Evolutionary conservation across 2,113 vertebrate species (phyloP).

Genomic region (Halichoerus grypus): DNA sequence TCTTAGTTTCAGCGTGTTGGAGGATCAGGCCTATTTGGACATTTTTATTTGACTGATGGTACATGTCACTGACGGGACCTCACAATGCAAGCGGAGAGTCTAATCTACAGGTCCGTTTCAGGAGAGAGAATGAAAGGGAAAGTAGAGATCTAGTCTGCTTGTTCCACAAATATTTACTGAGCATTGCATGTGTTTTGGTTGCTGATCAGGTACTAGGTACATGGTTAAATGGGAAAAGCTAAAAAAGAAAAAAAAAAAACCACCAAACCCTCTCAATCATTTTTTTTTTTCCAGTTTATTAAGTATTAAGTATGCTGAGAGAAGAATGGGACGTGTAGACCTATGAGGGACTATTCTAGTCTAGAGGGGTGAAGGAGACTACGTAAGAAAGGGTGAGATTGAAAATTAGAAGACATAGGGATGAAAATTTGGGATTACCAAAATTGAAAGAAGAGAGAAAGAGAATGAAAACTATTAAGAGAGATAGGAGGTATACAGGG

Average conservation of each 20-base stretch:
- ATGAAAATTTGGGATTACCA: not conserved
- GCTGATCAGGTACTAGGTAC: not conserved
- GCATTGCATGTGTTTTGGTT: not conserved
- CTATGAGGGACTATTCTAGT: not conserved
- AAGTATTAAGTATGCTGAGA: not conserved
- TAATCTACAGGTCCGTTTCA: not conserved
- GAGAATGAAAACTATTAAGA: not conserved
- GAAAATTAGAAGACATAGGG: not conserved
- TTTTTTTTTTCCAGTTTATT: not conserved
- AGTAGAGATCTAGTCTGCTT: not conserved
- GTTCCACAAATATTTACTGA: not conserved
- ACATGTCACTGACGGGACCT: not conserved
- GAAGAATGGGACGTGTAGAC: not conserved
- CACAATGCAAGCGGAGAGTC: not conserved
- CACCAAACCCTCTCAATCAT: not conserved
- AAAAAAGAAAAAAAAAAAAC: not conserved
- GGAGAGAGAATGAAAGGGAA: not conserved
- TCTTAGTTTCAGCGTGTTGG: not conserved
- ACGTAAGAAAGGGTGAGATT: not conserved
- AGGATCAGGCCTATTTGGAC: not conserved
- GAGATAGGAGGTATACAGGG: not conserved
- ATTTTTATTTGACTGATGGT: not conserved
- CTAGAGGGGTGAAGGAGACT: not conserved
- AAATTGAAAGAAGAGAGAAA: not conserved
- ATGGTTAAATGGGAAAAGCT: not conserved